These are phyloP conservation scores for Lepidocyrtinus sp. DNA, from an alignment of 2,888 invertebrate species.

Conservation along the genomic window DNA sequence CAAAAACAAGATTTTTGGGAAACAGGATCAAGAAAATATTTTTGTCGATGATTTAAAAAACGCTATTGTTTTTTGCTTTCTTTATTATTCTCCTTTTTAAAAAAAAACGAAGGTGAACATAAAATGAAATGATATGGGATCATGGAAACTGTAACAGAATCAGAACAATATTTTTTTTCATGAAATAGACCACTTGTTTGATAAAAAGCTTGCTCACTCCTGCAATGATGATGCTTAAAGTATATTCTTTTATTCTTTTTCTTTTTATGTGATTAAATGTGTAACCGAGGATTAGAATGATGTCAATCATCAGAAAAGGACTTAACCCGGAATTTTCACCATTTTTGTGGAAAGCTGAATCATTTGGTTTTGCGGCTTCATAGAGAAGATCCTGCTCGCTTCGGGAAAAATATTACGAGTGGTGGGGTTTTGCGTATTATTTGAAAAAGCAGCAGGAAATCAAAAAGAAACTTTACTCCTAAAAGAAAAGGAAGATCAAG, in stretches of 20 bases:
- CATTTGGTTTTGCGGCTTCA: constrained; percentile 1
- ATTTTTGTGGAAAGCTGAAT: no score
- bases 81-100: neutral
- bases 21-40: constrained; percentile 24
- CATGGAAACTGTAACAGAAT: constrained; percentile 9
- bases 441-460: constrained; percentile 43
- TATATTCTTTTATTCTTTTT: constrained; percentile 24
- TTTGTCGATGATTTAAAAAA: neutral
- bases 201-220: neutral
- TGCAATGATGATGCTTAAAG: neutral
- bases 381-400: neutral
- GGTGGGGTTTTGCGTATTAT: constrained; percentile 43
- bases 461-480: constrained; percentile 3
- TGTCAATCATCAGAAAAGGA: constrained; percentile 45
- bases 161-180: neutral
- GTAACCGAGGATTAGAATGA: constrained; percentile 43
- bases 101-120: neutral
- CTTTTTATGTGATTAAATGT: constrained; percentile 12
- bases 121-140: neutral
- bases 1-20: constrained; percentile 16
- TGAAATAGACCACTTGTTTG: constrained; percentile 16
- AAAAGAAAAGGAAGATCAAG: constrained; percentile 36
- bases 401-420: constrained; percentile 13
- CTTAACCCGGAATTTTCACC: neutral
- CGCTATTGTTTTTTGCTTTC: constrained; percentile 26